Percentiles rank a stretch among this genome's conserved stretches.
Conservation (phyloP, 30 jellyfish, hydroid and myxozoan species). For the Phacellophora camtschatica region DNA sequence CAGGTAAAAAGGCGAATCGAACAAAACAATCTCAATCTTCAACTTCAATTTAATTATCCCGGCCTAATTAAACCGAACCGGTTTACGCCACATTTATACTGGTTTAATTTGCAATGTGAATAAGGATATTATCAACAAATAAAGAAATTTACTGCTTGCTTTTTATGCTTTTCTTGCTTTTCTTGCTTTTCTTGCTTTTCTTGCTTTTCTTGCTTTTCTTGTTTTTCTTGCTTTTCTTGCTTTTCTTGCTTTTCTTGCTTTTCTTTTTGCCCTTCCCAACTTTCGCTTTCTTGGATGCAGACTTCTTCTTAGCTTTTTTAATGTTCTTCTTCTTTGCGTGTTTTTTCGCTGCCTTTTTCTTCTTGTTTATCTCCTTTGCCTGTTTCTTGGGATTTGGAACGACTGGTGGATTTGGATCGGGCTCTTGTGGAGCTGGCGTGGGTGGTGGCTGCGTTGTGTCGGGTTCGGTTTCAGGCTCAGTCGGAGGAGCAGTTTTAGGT, state of each 20-base stretch:
- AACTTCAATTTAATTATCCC: too few species aligned
- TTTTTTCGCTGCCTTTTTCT: background rate
- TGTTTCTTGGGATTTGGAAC: conserved; percentile 21
- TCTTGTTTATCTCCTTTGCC: background rate
- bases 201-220: background rate
- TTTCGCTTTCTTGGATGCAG: conserved; percentile 28
- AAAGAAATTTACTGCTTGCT: background rate
- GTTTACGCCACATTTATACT: too few species aligned
- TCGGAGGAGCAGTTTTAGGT: conserved; percentile 55
- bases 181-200: background rate
- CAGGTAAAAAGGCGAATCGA: too few species aligned
- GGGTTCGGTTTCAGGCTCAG: conserved; percentile 37
- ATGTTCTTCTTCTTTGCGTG: background rate
- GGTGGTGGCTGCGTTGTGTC: conserved; percentile 32
- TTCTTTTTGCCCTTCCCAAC: conserved; percentile 41
- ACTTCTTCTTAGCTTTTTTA: conserved; percentile 8
- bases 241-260: background rate
- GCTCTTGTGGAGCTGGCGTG: conserved; percentile 4
- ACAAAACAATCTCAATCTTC: too few species aligned
- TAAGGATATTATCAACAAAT: background rate
- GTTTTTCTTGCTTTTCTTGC: background rate
- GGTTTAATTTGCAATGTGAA: too few species aligned
- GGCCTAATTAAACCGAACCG: too few species aligned
- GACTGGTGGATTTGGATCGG: conserved; percentile 24
- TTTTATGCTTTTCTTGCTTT: background rate